phyloP scores from a whole-genome alignment of 2,113 vertebrate species.

The Corythaixoides concolor region DNA sequence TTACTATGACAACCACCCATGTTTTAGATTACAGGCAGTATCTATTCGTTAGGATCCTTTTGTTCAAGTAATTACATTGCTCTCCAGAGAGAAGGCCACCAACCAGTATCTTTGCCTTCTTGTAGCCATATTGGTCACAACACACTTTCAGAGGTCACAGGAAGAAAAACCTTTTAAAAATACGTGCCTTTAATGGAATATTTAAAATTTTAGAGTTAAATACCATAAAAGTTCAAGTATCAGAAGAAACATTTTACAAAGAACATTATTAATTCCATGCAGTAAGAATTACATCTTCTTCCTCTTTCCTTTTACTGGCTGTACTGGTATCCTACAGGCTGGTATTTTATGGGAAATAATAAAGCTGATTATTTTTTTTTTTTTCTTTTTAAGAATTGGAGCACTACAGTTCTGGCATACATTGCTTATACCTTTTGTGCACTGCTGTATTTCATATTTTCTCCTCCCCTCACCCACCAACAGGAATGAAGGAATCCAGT shows the following conservation, averaged over 20 bases:
- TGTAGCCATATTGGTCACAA: not conserved
- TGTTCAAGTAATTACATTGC: not conserved
- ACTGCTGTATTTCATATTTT: not conserved
- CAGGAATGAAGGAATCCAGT: not conserved
- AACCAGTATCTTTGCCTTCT: not conserved
- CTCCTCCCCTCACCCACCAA: not conserved
- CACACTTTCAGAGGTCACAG: not conserved
- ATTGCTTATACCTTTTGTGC: not conserved
- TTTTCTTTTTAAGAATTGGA: not conserved
- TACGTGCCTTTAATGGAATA: rapidly evolving
- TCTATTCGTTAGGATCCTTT: not conserved
- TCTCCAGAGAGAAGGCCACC: not conserved
- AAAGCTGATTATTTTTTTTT: not conserved
- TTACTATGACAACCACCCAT: conserved; percentile 41
- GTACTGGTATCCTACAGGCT: not conserved
- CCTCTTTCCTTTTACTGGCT: not conserved
- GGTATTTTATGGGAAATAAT: not conserved
- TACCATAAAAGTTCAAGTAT: not conserved
- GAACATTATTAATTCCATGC: not conserved
- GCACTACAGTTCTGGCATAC: not conserved
- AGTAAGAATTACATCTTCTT: not conserved
- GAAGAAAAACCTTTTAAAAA: not conserved
- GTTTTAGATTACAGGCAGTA: not conserved
- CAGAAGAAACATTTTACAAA: not conserved
- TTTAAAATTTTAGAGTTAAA: not conserved